Evolutionary conservation across 1,140 invertebrate species (phyloP), one percentile per base, ranked within the genome.

Genomic region (Drosophila miranda): DNA sequence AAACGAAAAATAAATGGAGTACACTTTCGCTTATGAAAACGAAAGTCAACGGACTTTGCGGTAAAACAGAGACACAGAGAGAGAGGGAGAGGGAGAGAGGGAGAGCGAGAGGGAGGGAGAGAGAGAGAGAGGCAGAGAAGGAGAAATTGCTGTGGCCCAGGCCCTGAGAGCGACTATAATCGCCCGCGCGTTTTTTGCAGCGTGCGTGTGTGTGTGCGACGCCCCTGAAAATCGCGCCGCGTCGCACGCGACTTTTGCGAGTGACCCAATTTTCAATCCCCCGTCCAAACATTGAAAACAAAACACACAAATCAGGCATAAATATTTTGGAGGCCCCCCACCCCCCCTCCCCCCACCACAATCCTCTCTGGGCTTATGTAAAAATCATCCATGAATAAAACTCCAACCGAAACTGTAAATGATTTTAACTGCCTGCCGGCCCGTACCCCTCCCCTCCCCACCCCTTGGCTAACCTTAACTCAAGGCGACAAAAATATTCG

Each of bases 11-110:
- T 87, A 87, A 88, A 87, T 87, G 82, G 82, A 87, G 82, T 87
- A 87, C 82, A 87, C 82, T 87, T 87, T 87, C 82, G 82, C 82
- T 87, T 87, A 87, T 86, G 82, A 86, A 86, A 86, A 86, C 82
- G 82, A 86, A 86, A 86, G 82, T 86, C 82, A 86, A 81, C 78
- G 82, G 78, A 87, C 82, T 86, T 75, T 87, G 71, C 58, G 43
- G 57, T 49, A 51, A 56, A 49, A 43, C 43, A 61, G 53, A 51
- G 21, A 41, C 41, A 21, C 56, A 52, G 5, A 26, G 5, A 5
- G 23, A 0, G 4, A 26, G 4, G 0, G 34, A 50, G n/a, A n/a
- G 26, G 9, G 21, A 51, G n/a, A 50, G 51, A 42, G 14, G 41
- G 26, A 21, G 38, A 61, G 13, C n/a, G 7, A 54, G 23, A 8